Evolutionary conservation across 2,113 vertebrate species (phyloP).

Genomic region (Gavialis gangeticus): DNA sequence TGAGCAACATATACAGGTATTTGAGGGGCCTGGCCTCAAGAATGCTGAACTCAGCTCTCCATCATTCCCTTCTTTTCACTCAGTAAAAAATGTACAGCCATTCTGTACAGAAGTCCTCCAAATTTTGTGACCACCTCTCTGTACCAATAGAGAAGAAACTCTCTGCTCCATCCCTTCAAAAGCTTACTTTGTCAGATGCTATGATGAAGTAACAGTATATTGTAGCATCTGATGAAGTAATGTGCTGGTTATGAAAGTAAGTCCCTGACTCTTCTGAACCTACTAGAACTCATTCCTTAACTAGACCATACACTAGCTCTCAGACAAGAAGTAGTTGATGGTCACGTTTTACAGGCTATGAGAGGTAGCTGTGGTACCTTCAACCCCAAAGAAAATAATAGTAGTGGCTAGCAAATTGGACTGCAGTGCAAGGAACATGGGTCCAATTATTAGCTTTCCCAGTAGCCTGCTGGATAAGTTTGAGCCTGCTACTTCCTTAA

Average conservation of each 20-base stretch:
- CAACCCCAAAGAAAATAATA: background rate
- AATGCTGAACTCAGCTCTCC: background rate
- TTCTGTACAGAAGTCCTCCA: background rate
- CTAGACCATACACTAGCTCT: background rate
- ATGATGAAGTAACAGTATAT: no score
- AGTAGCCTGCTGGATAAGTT: background rate
- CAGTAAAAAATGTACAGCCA: background rate
- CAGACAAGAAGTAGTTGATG: background rate
- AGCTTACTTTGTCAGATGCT: no score
- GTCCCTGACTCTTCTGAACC: no score
- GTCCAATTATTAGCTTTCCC: background rate
- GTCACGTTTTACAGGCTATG: background rate
- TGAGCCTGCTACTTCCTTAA: background rate
- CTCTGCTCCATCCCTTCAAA: background rate
- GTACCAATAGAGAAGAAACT: background rate
- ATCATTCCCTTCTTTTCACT: background rate
- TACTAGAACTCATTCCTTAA: no score
- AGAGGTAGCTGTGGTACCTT: background rate
- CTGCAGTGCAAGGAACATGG: no score
- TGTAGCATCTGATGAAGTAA: no score
- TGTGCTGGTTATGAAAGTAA: no score
- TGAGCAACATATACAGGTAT: background rate
- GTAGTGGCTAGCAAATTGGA: fast-evolving
- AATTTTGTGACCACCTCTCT: background rate
- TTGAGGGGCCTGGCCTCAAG: background rate